Evolutionary conservation across 2,113 vertebrate genomes (phyloP), one percentile per base, ranked within the genome.

Genomic region (Crocuta crocuta): DNA sequence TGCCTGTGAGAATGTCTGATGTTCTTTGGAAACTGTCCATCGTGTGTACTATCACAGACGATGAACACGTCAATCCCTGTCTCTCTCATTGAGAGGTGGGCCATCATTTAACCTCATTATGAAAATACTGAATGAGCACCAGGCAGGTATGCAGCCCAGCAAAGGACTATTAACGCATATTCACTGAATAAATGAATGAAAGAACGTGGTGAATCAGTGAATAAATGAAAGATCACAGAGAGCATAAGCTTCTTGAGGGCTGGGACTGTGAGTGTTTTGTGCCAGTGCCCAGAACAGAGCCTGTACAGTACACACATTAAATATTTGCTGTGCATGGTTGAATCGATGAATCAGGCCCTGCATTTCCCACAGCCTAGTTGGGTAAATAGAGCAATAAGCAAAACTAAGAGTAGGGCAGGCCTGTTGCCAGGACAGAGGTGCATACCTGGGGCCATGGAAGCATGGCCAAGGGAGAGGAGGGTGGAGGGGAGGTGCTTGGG

Each of bases 391-490:
- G 1, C 17, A 24, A 43, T 39, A n/a, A 21, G 17, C 76, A 50
- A 66, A 48, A 9, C 66, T 3, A 33, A 43, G 50, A 55, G 1
- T 2, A 66, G 82, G 5, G 35, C 28, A 90, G 39, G 71, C 43
- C 68, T 1, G 0, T 48, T 50, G 43, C 76, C 21, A 2, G 1
- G 39, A 76, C 76, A 43, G 55, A 19, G 28, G 12, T 33, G 39
- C 50, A 61, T 31, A 45, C 26, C 23, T 7, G 1, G 63, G 50
- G 35, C 31, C 2, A 1, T 3, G 48, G 70, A 39, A 33, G 24
- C 33, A 2, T 0, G 26, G 43, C 0, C 2, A 10, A 58, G 45
- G 33, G 48, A 17, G 7, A 9, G 58, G 23, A 5, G 1, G 16
- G 2, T 16, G 19, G 13, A 12, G 2, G 21, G 16, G 31, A 66